These are phyloP conservation scores for Ornithorhynchus anatinus DNA, from an alignment of 2,113 vertebrate species.

Conservation along the genomic window DNA sequence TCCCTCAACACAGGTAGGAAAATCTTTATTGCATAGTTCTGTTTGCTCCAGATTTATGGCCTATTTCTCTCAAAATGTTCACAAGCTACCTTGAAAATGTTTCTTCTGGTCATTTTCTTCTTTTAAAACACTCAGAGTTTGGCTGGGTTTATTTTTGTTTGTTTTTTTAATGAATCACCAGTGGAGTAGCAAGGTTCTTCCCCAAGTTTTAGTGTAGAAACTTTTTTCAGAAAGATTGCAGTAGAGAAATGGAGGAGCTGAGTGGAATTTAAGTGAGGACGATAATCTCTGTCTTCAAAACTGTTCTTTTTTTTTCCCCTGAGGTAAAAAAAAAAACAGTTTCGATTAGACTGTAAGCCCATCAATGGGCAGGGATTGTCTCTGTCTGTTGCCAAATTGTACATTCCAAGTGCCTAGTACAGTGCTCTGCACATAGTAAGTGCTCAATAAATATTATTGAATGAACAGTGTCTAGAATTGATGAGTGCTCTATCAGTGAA, in stretches of 20 bases:
- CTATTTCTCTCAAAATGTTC: constrained; percentile 10
- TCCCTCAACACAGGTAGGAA: constrained; percentile 1
- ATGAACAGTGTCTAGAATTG: background rate
- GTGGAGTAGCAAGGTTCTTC: background rate
- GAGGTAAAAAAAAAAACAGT: too few species aligned
- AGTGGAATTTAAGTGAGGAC: background rate
- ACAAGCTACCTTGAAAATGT: constrained; percentile 20
- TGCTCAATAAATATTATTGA: too few species aligned
- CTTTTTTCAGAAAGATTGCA: too few species aligned
- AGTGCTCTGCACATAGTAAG: too few species aligned
- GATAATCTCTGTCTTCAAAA: background rate
- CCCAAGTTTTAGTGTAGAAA: background rate
- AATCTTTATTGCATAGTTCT: constrained; percentile 22
- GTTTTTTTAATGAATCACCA: background rate
- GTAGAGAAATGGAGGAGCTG: background rate
- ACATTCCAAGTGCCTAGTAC: too few species aligned
- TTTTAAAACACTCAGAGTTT: constrained; percentile 4
- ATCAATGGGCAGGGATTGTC: too few species aligned
- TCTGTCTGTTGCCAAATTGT: too few species aligned
- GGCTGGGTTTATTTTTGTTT: constrained; percentile 16
- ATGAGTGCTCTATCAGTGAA: background rate
- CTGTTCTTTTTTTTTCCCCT: background rate
- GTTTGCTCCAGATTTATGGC: background rate
- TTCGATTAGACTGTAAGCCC: too few species aligned
- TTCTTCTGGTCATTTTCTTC: constrained; percentile 4